These are phyloP conservation scores for Pantherophis vulpinus DNA, from an alignment of 2,797 vertebrate genomes.

Conservation along the genomic window DNA sequence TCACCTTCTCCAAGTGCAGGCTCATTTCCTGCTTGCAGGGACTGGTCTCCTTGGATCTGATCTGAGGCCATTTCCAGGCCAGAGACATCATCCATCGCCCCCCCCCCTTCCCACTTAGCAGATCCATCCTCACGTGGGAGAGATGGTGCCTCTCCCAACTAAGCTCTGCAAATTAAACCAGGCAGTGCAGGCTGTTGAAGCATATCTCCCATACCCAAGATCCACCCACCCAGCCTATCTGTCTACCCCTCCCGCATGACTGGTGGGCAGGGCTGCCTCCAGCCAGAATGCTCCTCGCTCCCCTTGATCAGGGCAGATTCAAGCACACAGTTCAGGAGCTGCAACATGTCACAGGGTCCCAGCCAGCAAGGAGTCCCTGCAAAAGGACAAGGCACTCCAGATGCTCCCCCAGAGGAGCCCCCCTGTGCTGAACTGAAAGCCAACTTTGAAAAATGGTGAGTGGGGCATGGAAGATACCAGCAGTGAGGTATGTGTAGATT, in stretches of 20 bases:
- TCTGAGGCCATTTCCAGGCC: not conserved
- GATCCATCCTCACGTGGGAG: not conserved
- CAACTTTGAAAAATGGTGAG: conserved; percentile 29
- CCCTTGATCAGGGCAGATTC: not conserved
- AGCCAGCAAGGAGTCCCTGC: not conserved
- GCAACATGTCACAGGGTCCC: conserved; percentile 21
- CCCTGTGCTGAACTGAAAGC: conserved; percentile 32
- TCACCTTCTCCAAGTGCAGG: not conserved
- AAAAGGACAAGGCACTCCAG: not conserved
- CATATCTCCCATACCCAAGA: conserved; percentile 28
- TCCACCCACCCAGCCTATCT: conserved; percentile 22
- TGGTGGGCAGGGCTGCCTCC: conserved; percentile 36
- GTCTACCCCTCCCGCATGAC: conserved; percentile 26
- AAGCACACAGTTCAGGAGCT: not conserved
- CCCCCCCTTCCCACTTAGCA: not conserved
- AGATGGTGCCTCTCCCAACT: not conserved
- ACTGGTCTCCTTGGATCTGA: not conserved
- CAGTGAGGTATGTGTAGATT: not conserved
- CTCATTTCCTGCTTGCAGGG: not conserved
- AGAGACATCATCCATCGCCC: not conserved
- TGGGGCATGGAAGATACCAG: not conserved
- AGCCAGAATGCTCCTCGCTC: not conserved
- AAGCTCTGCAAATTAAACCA: conserved; percentile 13
- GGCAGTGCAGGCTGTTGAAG: not conserved
- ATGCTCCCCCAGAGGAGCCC: not conserved